Base-by-base conservation (phyloP, 1,140 invertebrate species). In the Philaenus spumarius region DNA sequence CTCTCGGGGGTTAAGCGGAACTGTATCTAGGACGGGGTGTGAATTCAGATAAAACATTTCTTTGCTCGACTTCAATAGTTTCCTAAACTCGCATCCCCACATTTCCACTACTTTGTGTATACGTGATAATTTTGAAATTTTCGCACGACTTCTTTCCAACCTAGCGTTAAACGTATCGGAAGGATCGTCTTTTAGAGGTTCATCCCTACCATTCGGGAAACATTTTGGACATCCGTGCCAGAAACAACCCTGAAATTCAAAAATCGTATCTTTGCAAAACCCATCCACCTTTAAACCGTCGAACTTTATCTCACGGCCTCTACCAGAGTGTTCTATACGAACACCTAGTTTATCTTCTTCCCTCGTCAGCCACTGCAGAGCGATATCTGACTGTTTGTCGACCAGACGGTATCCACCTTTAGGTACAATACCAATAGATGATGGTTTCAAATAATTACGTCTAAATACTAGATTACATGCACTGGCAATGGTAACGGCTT, bases 211-310 rank as follows among this genome's bases (percentile, higher is more conserved):
- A 20, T 23, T 11, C 24, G 9, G 40, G 34, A 47, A 58, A 35
- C 56, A 58, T 23, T 50, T 51, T 2, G 22, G 47, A 26, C 47
- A 51, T 30, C 23, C 24, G 22, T 51, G 47, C 11, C 23, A 51
- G 19, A 35, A 58, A 22, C 56, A 58, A 4, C 56, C 56, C 1
- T 58, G 56, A 34, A 52, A 58, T 50, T 58, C 56, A 50, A 55
- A 58, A 14, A 58, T 45, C 7, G 12, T 17, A 4, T 22, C 35
- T 37, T 26, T 47, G 20, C 35, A 53, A 20, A 52, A 55, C 7
- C 56, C 56, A 52, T 58, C 56, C 19, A 58, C 22, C 15, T 51
- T 51, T 20, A 30, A 2, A 2, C 48, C 48, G 11, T 51, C 26
- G 30, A 51, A 30, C 12, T 35, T 51, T 9, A 51, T 35, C 15